Conservation (phyloP, 2,888 invertebrate genomes). For the Cosmia trapezina region DNA sequence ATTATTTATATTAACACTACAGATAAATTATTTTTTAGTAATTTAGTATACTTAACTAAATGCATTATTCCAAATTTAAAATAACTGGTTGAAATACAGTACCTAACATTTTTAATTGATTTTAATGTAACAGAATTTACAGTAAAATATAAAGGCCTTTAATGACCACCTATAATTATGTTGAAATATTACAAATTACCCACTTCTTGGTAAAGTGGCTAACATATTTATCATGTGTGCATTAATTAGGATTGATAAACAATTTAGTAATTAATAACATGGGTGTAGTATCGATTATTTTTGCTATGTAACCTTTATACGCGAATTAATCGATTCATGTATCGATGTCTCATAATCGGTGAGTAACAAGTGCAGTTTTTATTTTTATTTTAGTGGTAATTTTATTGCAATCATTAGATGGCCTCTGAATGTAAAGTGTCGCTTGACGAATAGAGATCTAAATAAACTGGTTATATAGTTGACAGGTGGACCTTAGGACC, state of each 20-base stretch:
- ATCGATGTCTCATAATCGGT: constrained; percentile 75
- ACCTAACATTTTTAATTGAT: constrained; percentile 12
- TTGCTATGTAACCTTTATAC: constrained; percentile 74
- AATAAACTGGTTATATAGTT: constrained; percentile 50
- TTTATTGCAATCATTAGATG: constrained; percentile 54
- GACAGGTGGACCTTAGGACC: constrained; percentile 66
- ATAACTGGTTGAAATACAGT: not conserved
- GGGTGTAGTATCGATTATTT: constrained; percentile 66
- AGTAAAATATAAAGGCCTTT: constrained; percentile 13
- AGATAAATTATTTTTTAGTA: too few relatives aligned
- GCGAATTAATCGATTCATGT: constrained; percentile 70
- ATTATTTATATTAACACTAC: not conserved
- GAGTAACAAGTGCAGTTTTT: constrained; percentile 65
- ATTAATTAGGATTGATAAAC: constrained; percentile 76
- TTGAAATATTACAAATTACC: constrained; percentile 44
- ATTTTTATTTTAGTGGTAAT: constrained; percentile 59
- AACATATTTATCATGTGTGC: constrained; percentile 65
- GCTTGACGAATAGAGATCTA: constrained; percentile 29
- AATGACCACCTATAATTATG: constrained; percentile 33
- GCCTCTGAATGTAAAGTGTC: constrained; percentile 40
- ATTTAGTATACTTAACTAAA: not conserved
- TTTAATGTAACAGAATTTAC: constrained; percentile 17
- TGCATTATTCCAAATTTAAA: not conserved
- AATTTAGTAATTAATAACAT: constrained; percentile 74
- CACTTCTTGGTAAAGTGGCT: constrained; percentile 33